A percentile compares a stretch with the other conserved stretches of the same genome.
phyloP scores from a whole-genome alignment of 2,113 vertebrate genomes.

The Neomonachus schauinslandi region DNA sequence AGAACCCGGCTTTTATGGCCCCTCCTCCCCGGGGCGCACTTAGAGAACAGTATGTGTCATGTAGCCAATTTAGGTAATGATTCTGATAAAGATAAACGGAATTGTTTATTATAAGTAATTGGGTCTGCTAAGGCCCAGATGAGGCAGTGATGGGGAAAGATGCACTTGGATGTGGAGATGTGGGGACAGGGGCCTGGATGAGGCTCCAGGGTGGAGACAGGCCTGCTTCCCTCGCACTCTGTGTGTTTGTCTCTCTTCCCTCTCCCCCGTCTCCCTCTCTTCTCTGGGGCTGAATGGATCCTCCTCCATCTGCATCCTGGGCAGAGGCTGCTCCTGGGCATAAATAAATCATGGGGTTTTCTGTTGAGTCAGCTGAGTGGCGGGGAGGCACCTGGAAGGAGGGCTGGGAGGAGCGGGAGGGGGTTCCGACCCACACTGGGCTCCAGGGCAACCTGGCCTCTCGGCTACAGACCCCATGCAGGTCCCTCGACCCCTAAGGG shows the following conservation, averaged over 20 bases:
- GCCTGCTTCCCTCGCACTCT: not conserved
- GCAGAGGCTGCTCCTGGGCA: slow-evolving; percentile 71
- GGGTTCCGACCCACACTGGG: not conserved
- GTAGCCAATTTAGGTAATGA: slow-evolving; percentile 99
- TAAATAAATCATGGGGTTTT: slow-evolving; percentile 82
- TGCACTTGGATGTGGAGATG: not conserved
- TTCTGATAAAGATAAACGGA: slow-evolving; percentile 98
- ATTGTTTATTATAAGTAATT: slow-evolving; percentile 99
- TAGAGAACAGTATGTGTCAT: slow-evolving; percentile 96
- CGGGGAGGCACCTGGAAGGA: slow-evolving; percentile 70
- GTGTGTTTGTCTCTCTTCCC: too few species aligned
- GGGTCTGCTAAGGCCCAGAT: slow-evolving; percentile 90
- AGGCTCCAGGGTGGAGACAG: not conserved
- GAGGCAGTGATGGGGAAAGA: slow-evolving; percentile 77
- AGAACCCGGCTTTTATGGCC: slow-evolving; percentile 90
- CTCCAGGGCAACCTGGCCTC: slow-evolving; percentile 7
- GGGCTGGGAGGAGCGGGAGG: not conserved
- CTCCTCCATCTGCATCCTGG: slow-evolving; percentile 67
- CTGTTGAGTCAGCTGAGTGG: slow-evolving; percentile 68
- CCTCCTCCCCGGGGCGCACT: slow-evolving; percentile 93
- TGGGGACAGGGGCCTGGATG: not conserved
- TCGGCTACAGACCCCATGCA: not conserved
- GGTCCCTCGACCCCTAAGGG: not conserved
- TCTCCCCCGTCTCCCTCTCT: not conserved
- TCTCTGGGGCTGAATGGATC: slow-evolving; percentile 36